Percentiles rank a stretch among this genome's conserved stretches.
Conservation (phyloP, 1,140 invertebrate genomes). For the Hormaphis cornu region DNA sequence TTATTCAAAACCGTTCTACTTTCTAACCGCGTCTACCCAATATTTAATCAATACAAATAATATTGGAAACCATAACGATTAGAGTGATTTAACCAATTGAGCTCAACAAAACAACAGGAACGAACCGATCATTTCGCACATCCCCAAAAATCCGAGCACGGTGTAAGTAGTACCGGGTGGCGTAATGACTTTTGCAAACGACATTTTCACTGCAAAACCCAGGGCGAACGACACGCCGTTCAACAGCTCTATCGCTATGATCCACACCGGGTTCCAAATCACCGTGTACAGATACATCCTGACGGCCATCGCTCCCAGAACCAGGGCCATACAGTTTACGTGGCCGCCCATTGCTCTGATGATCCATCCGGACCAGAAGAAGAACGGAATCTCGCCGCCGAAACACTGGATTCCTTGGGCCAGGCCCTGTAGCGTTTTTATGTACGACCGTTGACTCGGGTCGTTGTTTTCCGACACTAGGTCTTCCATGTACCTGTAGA, state of each 20-base stretch:
- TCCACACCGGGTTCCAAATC: slow-evolving; percentile 67
- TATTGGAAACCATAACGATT: too few species aligned
- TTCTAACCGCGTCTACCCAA: too few species aligned
- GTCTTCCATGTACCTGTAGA: slow-evolving; percentile 56
- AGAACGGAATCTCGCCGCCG: slow-evolving; percentile 75
- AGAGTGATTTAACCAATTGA: too few species aligned
- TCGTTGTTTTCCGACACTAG: slow-evolving; percentile 44
- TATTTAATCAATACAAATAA: too few species aligned
- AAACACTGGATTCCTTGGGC: slow-evolving; percentile 72
- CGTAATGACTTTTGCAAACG: slow-evolving; percentile 73
- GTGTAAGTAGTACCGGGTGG: slow-evolving; percentile 76
- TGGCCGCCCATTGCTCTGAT: slow-evolving; percentile 69
- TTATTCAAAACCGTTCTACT: too few species aligned
- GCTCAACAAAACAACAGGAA: too few species aligned
- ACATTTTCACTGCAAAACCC: slow-evolving; percentile 80
- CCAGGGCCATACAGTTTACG: slow-evolving; percentile 67
- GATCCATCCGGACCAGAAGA: slow-evolving; percentile 72
- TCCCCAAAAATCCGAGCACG: slow-evolving; percentile 72
- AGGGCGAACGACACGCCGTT: slow-evolving; percentile 82
- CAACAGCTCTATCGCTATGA: slow-evolving; percentile 72
- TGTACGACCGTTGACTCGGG: slow-evolving; percentile 46
- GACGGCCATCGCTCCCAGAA: slow-evolving; percentile 60
- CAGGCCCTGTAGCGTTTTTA: slow-evolving; percentile 73
- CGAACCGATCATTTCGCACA: slow-evolving; percentile 36
- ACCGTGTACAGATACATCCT: slow-evolving; percentile 76